Evolutionary conservation across 2,113 vertebrate species (phyloP).

Genomic region (Orcinus orca): DNA sequence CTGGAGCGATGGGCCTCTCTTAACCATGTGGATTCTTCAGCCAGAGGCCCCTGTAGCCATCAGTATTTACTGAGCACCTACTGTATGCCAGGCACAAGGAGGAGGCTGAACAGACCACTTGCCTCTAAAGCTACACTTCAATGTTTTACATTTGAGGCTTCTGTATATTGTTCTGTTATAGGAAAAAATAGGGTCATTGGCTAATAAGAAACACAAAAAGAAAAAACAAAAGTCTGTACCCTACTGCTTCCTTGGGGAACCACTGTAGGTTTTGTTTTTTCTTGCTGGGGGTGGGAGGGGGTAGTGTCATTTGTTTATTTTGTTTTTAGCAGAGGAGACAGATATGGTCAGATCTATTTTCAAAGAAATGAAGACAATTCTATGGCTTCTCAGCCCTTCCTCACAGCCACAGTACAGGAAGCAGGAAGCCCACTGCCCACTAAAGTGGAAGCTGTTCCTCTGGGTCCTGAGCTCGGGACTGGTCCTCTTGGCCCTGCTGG

Average conservation of each 20-base stretch:
- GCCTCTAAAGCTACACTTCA: background rate
- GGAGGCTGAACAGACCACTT: background rate
- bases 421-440: background rate
- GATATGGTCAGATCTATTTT: conserved; percentile 9
- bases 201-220: background rate
- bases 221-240: background rate
- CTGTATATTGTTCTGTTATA: background rate
- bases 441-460: background rate
- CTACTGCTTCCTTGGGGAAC: background rate
- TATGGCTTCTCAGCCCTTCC: background rate
- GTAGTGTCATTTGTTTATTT: background rate
- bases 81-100: background rate
- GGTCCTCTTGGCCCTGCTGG: background rate
- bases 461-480: background rate
- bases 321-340: background rate
- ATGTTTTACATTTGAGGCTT: background rate
- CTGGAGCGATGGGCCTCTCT: background rate
- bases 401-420: background rate
- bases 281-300: background rate
- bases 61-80: background rate
- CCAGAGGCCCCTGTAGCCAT: background rate
- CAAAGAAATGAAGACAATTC: background rate
- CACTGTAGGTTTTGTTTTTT: background rate
- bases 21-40: background rate
- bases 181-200: background rate